Base-by-base conservation (phyloP, 2,797 vertebrate species). In the Danio jaintianensis region DNA sequence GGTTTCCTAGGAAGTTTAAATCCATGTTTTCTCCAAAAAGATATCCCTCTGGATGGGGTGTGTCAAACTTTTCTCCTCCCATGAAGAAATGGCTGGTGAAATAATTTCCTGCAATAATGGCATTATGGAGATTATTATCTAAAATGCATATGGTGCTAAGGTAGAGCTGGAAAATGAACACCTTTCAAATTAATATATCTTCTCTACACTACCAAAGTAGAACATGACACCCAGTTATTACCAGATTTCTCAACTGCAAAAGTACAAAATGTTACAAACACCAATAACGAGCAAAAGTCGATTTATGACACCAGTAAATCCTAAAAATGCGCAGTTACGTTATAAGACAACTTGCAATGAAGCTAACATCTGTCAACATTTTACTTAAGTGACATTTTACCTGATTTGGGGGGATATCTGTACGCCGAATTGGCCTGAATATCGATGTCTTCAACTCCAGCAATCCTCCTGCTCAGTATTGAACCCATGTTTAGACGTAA, bases 21-120 rank as follows among this genome's bases (percentile, higher is more conserved):
- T 99, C 98, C 95, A 96, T 98, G 88, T 99, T 99, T 92, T 99
- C 98, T 15, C 98, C 98, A 89, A 99, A 99, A 58, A 99, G 96
- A 89, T 99, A 99, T 77, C 98, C 98, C 90, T 99, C 98, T 0
- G 98, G 98, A 84, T 99, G 98, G 0, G 98, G 97, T 0, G 97
- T 99, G 91, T 99, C 98, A 43, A 99, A 99, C 89, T 99, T 99
- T 91, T 99, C 98, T 0, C 98, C 98, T 85, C 98, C 98, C 98
- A 99, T 99, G 89, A 99, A 99, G 86, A 99, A 99, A 88, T 99
- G 98, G 56, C 96, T 98, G 5, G 98, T 97, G 88, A 99, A 99
- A 90, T 99, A 99, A 93, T 98, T 99, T 84, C 98, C 98, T 99
- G 63, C 81, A 20, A 64, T 38, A 43, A 63, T 45, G 36, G 10